A percentile compares a stretch with the other conserved stretches of the same genome.
These are phyloP conservation scores for Emys orbicularis DNA, from an alignment of 2,797 vertebrate species.

Conservation along the genomic window DNA sequence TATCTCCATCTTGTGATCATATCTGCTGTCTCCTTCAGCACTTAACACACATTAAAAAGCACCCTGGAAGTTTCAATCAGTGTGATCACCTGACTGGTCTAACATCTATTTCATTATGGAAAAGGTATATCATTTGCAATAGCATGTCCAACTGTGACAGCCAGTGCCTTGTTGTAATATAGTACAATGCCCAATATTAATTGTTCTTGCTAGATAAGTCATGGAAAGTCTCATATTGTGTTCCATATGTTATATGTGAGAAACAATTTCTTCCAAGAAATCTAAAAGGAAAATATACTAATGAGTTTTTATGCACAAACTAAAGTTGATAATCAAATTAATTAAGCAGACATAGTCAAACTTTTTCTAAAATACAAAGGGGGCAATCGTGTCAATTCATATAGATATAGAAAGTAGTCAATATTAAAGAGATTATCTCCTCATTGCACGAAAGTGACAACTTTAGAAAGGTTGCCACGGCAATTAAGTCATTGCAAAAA, in stretches of 20 bases:
- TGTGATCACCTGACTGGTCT: neutral
- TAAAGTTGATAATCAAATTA: neutral
- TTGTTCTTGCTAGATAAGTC: neutral
- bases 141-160: too few relatives aligned
- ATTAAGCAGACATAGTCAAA: neutral
- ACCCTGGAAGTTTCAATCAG: rapidly evolving
- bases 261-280: neutral
- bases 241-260: neutral
- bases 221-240: rapidly evolving
- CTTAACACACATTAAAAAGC: neutral
- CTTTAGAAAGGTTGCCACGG: neutral
- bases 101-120: neutral
- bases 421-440: neutral
- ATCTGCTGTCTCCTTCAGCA: neutral
- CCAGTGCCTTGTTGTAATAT: neutral
- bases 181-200: neutral
- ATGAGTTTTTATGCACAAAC: neutral
- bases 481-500: neutral
- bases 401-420: too few relatives aligned
- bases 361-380: neutral
- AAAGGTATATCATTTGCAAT: rapidly evolving
- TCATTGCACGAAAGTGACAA: neutral
- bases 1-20: neutral
- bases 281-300: neutral
- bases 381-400: too few relatives aligned